A percentile compares a stretch with the other conserved stretches of the same genome.
phyloP scores from a whole-genome alignment of 2,888 invertebrate species.

The Drosophila nr. perissopoda region DNA sequence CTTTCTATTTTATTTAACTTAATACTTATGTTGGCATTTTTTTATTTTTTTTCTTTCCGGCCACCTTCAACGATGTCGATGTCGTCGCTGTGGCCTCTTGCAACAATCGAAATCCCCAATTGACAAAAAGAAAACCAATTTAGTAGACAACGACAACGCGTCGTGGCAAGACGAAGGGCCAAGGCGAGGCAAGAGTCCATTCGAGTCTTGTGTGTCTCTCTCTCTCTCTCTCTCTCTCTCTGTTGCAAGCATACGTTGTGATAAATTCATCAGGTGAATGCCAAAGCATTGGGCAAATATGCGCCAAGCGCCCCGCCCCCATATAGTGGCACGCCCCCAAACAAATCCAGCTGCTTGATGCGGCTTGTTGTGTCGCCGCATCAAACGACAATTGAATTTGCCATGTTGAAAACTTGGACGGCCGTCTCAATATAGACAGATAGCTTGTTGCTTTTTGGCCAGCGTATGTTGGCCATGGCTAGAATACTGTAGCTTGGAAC shows the following conservation, averaged over 20 bases:
- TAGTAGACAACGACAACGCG: slow-evolving; percentile 81
- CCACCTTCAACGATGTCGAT: slow-evolving; percentile 40
- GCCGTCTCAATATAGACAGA: slow-evolving; percentile 55
- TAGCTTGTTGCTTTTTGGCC: slow-evolving; percentile 45
- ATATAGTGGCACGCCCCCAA: slow-evolving; percentile 5
- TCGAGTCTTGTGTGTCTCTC: slow-evolving; percentile 9
- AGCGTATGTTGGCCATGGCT: slow-evolving; percentile 31
- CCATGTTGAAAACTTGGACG: slow-evolving; percentile 78
- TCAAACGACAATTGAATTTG: slow-evolving; percentile 83
- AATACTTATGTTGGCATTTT: slow-evolving; percentile 76
- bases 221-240: background rate
- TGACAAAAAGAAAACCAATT: slow-evolving; percentile 84
- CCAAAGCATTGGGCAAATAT: slow-evolving; percentile 74
- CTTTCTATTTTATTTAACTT: slow-evolving; percentile 74
- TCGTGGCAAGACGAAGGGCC: slow-evolving; percentile 13
- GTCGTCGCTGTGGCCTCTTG: slow-evolving; percentile 74
- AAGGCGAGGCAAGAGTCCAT: background rate
- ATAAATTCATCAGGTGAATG: slow-evolving; percentile 84
- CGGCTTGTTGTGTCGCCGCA: slow-evolving; percentile 63
- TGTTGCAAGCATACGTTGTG: slow-evolving; percentile 58
- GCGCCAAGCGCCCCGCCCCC: slow-evolving; percentile 15
- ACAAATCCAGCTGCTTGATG: slow-evolving; percentile 37
- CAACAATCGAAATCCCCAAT: slow-evolving; percentile 84
- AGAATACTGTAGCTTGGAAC: background rate
- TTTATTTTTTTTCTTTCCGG: slow-evolving; percentile 35